These are phyloP conservation scores for Tyrophagus putrescentiae DNA, from an alignment of 1,140 invertebrate genomes.

Conservation along the genomic window DNA sequence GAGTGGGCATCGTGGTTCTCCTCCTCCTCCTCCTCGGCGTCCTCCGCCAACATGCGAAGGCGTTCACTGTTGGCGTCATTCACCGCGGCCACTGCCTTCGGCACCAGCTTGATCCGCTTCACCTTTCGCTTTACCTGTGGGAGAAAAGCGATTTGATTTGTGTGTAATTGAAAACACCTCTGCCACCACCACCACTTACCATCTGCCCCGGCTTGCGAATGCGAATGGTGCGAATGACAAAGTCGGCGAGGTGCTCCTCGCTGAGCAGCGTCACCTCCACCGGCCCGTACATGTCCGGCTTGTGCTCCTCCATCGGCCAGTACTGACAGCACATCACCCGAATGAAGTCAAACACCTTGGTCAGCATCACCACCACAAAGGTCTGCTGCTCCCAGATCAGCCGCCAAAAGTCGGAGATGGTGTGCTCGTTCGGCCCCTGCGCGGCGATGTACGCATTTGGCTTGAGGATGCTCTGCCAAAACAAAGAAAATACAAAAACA, in stretches of 20 bases:
- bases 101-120: conserved; percentile 1
- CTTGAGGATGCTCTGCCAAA: conserved; percentile 72
- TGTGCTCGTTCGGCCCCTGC: conserved; percentile 71
- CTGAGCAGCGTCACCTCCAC: conserved; percentile 66
- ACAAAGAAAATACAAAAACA: too few species aligned
- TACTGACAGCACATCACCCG: conserved; percentile 88
- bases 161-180: too few species aligned
- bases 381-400: conserved; percentile 93
- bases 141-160: too few species aligned
- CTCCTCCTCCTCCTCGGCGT: conserved; percentile 4
- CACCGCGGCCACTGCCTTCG: neutral
- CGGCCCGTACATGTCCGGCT: conserved; percentile 66
- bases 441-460: conserved; percentile 87
- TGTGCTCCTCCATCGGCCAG: conserved; percentile 73
- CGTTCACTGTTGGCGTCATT: neutral
- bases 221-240: conserved; percentile 69
- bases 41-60: neutral
- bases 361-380: conserved; percentile 75
- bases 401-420: conserved; percentile 79
- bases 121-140: conserved; percentile 6
- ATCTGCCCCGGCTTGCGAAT: conserved; percentile 32
- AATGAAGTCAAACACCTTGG: conserved; percentile 85
- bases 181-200: too few species aligned
- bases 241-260: conserved; percentile 78
- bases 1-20: neutral